phyloP scores from a whole-genome alignment of 2,888 invertebrate species.

The Andrena minutula region DNA sequence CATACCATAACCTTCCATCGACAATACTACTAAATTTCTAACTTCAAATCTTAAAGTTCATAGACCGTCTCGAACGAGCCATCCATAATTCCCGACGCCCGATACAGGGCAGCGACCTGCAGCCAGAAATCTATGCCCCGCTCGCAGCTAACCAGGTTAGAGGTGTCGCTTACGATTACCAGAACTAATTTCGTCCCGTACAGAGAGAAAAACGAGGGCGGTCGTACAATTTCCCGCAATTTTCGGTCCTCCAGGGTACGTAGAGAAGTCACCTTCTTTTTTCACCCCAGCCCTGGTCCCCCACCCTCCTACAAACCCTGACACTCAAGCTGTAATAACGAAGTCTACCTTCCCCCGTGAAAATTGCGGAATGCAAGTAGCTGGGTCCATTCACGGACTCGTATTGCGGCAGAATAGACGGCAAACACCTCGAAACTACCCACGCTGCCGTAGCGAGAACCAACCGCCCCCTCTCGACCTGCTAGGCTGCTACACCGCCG shows the following conservation, averaged over 20 bases:
- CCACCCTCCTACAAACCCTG: not conserved
- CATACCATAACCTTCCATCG: too few species aligned
- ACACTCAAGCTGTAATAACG: slow-evolving; percentile 70
- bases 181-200: slow-evolving; percentile 51
- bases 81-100: not conserved
- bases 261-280: slow-evolving; percentile 39
- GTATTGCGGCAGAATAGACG: slow-evolving; percentile 73
- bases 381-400: slow-evolving; percentile 70
- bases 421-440: slow-evolving; percentile 60
- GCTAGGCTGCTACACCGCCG: slow-evolving; percentile 13
- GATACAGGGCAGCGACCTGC: slow-evolving; percentile 9
- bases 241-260: slow-evolving; percentile 46
- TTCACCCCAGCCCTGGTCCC: not conserved
- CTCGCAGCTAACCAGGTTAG: slow-evolving; percentile 52
- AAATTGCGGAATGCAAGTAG: slow-evolving; percentile 72
- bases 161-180: slow-evolving; percentile 57
- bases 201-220: slow-evolving; percentile 6
- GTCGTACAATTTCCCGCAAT: slow-evolving; percentile 53
- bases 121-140: slow-evolving; percentile 44
- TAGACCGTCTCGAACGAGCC: too few species aligned
- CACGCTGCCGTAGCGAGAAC: slow-evolving; percentile 48
- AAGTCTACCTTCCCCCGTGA: slow-evolving; percentile 65
- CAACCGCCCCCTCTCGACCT: slow-evolving; percentile 12
- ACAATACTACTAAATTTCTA: too few species aligned
- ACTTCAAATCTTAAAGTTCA: too few species aligned